phyloP scores from a whole-genome alignment of 2,113 vertebrate genomes.

The Salvelinus sp. region DNA sequence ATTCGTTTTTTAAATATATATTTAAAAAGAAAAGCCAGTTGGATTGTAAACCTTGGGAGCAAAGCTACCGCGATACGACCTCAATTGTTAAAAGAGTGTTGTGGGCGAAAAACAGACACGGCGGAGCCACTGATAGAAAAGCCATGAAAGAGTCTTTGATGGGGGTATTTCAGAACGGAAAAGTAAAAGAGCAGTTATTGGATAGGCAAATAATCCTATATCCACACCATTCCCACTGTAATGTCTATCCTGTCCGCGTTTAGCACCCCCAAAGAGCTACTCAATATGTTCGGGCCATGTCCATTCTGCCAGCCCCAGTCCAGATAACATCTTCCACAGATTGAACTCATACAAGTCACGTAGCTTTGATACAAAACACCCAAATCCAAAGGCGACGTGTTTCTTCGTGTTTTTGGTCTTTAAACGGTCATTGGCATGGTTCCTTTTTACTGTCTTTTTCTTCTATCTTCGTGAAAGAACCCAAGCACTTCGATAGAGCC shows the following conservation, averaged over 20 bases:
- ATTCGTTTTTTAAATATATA: slow-evolving; percentile 1
- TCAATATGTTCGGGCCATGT: slow-evolving; percentile 73
- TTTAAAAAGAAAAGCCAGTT: slow-evolving; percentile 18
- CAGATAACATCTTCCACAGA: slow-evolving; percentile 55
- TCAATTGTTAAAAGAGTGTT: slow-evolving; percentile 33
- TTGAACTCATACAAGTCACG: background rate
- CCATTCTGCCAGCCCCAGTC: slow-evolving; percentile 51
- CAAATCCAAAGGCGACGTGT: slow-evolving; percentile 34
- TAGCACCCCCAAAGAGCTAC: slow-evolving; percentile 54
- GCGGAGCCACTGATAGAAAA: slow-evolving; percentile 31
- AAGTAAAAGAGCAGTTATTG: slow-evolving; percentile 12
- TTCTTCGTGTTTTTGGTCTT: slow-evolving; percentile 49
- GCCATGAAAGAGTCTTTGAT: slow-evolving; percentile 37
- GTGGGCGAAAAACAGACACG: slow-evolving; percentile 29
- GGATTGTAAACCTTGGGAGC: slow-evolving; percentile 32
- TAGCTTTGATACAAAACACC: background rate
- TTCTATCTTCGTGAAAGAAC: slow-evolving; percentile 62
- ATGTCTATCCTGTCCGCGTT: slow-evolving; percentile 58
- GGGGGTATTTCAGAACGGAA: slow-evolving; percentile 15
- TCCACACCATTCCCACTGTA: slow-evolving; percentile 62
- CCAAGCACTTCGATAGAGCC: slow-evolving; percentile 61
- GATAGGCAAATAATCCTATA: slow-evolving; percentile 59
- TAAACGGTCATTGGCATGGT: slow-evolving; percentile 55
- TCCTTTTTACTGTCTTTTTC: slow-evolving; percentile 61
- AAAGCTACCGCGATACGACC: slow-evolving; percentile 55